A percentile compares a stretch with the other conserved stretches of the same genome.
Conservation (phyloP, 2,113 vertebrate species). For the Barnardius zonarius region DNA sequence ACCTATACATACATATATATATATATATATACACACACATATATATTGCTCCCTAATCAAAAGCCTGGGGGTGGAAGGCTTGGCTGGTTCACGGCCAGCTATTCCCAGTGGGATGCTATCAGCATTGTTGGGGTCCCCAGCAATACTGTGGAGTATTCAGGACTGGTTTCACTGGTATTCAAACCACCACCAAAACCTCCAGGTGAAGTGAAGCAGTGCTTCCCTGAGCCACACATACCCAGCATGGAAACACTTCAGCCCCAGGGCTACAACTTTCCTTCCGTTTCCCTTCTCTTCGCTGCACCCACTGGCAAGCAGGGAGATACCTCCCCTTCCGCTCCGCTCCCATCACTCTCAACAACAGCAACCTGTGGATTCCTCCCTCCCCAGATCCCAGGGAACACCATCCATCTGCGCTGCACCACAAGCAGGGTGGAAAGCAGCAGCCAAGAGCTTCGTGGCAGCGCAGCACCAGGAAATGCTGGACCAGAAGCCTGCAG, state of each 20-base stretch:
- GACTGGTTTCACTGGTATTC: neutral
- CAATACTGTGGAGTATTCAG: accelerated
- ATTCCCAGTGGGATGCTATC: neutral
- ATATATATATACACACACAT: neutral
- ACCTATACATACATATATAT: too few relatives aligned
- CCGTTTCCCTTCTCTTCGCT: neutral
- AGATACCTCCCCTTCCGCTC: accelerated
- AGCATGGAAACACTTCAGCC: accelerated
- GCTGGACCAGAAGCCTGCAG: neutral
- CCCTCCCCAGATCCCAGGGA: neutral
- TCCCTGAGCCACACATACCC: neutral
- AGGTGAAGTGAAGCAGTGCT: neutral
- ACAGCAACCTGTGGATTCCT: neutral
- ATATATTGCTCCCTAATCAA: neutral
- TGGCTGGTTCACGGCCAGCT: neutral
- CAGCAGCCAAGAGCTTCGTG: accelerated
- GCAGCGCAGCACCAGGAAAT: neutral
- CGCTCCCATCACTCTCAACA: accelerated
- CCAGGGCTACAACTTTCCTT: neutral
- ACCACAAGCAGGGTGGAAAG: neutral
- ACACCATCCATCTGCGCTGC: neutral
- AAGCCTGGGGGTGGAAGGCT: neutral
- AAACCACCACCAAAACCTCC: neutral
- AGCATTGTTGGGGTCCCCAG: too few relatives aligned
- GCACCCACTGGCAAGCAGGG: neutral